A percentile compares a stretch with the other conserved stretches of the same genome.
phyloP scores from a whole-genome alignment of 1,140 invertebrate genomes.

The Trypoxylus dichotomus region DNA sequence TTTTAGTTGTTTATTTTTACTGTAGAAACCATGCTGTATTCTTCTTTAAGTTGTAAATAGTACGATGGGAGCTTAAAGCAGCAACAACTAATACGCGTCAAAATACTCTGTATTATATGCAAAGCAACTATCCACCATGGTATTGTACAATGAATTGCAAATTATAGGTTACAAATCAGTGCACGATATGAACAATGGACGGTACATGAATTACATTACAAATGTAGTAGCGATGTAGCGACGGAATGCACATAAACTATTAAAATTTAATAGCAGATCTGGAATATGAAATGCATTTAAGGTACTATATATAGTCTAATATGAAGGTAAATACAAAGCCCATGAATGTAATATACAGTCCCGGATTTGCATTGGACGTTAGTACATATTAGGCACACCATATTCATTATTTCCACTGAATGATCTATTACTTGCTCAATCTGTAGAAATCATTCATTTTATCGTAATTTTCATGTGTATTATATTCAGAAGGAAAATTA shows the following conservation, averaged over 20 bases:
- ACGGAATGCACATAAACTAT: not conserved
- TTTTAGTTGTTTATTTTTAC: no score
- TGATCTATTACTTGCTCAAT: no score
- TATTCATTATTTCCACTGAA: not conserved
- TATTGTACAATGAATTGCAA: not conserved
- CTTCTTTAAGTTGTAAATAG: no score
- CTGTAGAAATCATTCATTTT: no score
- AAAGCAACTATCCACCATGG: no score
- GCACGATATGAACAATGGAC: not conserved
- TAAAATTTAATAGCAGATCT: not conserved
- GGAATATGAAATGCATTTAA: not conserved
- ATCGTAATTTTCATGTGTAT: no score
- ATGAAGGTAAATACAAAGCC: not conserved
- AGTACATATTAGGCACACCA: not conserved
- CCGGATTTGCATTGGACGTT: not conserved
- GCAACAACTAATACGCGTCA: not conserved
- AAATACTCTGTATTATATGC: no score
- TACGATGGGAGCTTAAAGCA: no score
- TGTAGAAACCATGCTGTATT: no score
- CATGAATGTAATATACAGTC: not conserved
- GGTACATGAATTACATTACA: no score
- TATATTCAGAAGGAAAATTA: no score
- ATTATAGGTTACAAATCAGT: not conserved
- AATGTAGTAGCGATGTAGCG: not conserved
- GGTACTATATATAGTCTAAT: not conserved